Percentiles rank a stretch among this genome's conserved stretches.
phyloP scores from a whole-genome alignment of 2,888 invertebrate genomes.

The Netelia fuscicornis region DNA sequence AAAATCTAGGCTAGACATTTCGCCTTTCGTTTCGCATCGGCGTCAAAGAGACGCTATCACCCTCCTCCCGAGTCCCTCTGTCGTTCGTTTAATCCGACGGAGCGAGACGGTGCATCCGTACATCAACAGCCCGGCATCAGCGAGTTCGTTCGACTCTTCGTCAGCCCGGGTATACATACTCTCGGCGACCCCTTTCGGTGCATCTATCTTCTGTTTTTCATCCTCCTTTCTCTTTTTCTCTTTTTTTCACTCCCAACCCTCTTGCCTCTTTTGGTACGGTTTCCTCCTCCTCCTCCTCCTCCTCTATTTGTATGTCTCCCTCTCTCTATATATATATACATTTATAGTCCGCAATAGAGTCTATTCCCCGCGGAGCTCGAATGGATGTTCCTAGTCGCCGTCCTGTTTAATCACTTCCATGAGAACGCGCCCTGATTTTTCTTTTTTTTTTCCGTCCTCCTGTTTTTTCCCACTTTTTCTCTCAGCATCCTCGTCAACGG shows the following conservation, averaged over 20 bases:
- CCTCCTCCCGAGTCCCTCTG: conserved; percentile 21
- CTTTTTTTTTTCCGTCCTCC: conserved; percentile 67
- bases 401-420: conserved; percentile 70
- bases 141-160: conserved; percentile 55
- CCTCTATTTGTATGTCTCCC: too few relatives aligned
- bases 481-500: conserved; percentile 60
- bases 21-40: conserved; percentile 46
- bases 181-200: conserved; percentile 43
- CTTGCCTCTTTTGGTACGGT: conserved; percentile 21
- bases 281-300: conserved; percentile 22
- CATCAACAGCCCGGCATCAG: conserved; percentile 28
- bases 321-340: conserved; percentile 11
- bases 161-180: conserved; percentile 11
- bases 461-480: conserved; percentile 65
- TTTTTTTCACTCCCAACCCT: conserved; percentile 55
- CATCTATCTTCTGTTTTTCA: conserved; percentile 43
- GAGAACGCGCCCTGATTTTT: conserved; percentile 69
- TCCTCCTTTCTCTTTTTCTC: conserved; percentile 28
- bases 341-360: background rate
- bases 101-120: conserved; percentile 12
- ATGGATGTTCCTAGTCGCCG: conserved; percentile 67
- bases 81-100: conserved; percentile 45
- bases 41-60: conserved; percentile 48
- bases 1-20: conserved; percentile 33
- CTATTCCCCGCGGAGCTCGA: conserved; percentile 60